Percentiles rank a stretch among this genome's conserved stretches.
Evolutionary conservation across 2,797 vertebrate species (phyloP).

Genomic region (Tolypeutes matacus): DNA sequence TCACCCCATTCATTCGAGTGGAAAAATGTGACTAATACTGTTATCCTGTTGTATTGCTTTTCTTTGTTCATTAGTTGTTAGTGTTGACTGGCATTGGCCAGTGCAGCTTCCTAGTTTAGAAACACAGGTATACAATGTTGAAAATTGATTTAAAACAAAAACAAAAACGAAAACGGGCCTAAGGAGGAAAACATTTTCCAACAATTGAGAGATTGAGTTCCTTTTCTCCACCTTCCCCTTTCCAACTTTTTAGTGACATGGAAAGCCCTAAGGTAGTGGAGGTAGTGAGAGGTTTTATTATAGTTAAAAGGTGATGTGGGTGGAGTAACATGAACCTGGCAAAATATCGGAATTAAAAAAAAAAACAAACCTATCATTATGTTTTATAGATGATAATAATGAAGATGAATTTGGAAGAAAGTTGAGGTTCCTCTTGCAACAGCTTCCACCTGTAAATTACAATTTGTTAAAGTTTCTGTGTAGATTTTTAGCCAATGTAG

Average conservation of each 20-base stretch:
- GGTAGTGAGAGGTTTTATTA: constrained; percentile 78
- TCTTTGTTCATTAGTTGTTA: constrained; percentile 38
- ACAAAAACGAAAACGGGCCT: not conserved
- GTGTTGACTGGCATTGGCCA: constrained; percentile 24
- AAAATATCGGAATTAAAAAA: constrained; percentile 79
- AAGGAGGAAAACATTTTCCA: constrained; percentile 1
- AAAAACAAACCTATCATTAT: constrained; percentile 69
- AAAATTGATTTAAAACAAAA: constrained; percentile 38
- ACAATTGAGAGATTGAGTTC: not conserved
- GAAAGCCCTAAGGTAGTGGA: constrained; percentile 66
- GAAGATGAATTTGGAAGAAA: constrained; percentile 97
- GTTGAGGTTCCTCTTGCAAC: constrained; percentile 97
- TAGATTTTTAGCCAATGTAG: constrained; percentile 97
- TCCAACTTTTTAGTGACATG: constrained; percentile 62
- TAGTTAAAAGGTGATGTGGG: constrained; percentile 70
- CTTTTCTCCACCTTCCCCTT: constrained; percentile 17
- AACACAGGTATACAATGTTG: constrained; percentile 38
- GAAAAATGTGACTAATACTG: constrained; percentile 1
- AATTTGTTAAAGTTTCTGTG: constrained; percentile 97
- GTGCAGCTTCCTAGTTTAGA: constrained; percentile 64
- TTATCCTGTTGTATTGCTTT: constrained; percentile 13
- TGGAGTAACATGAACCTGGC: constrained; percentile 76
- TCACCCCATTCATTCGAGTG: not conserved
- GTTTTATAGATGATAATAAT: constrained; percentile 93
- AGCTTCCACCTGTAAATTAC: constrained; percentile 98